A percentile compares a stretch with the other conserved stretches of the same genome.
phyloP scores from a whole-genome alignment of 2,113 vertebrate genomes.

The Amia ocellicauda region DNA sequence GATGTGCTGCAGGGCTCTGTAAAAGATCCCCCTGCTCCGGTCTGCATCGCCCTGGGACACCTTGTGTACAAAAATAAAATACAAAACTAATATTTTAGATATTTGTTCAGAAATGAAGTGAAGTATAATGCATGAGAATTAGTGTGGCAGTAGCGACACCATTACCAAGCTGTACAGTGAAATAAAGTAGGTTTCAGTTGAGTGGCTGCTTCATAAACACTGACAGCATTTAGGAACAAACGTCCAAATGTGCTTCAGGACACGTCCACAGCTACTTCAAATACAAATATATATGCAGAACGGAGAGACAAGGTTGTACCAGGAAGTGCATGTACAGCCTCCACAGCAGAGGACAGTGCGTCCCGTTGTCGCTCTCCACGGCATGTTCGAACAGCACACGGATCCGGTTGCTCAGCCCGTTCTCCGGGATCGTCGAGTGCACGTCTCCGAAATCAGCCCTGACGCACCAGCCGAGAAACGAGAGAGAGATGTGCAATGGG shows the following conservation, averaged over 20 bases:
- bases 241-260: no score
- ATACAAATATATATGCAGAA: no score
- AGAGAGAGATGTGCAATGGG: background rate
- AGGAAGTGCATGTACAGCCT: slow-evolving; percentile 87
- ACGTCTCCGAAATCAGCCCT: slow-evolving; percentile 70
- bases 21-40: slow-evolving; percentile 84
- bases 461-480: background rate
- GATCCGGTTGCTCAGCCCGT: slow-evolving; percentile 85
- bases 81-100: no score
- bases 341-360: slow-evolving; percentile 87
- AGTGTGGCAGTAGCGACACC: no score
- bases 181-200: no score
- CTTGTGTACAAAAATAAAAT: slow-evolving; percentile 63
- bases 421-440: slow-evolving; percentile 77
- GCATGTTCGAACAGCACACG: slow-evolving; percentile 80
- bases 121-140: no score
- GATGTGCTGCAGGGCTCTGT: slow-evolving; percentile 87
- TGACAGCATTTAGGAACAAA: no score
- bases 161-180: no score
- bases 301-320: slow-evolving; percentile 63
- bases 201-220: no score
- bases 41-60: slow-evolving; percentile 77
- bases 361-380: slow-evolving; percentile 65
- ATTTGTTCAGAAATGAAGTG: no score
- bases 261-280: no score